Evolutionary conservation across 1,140 invertebrate species (phyloP).

Genomic region (Nasonia giraulti): DNA sequence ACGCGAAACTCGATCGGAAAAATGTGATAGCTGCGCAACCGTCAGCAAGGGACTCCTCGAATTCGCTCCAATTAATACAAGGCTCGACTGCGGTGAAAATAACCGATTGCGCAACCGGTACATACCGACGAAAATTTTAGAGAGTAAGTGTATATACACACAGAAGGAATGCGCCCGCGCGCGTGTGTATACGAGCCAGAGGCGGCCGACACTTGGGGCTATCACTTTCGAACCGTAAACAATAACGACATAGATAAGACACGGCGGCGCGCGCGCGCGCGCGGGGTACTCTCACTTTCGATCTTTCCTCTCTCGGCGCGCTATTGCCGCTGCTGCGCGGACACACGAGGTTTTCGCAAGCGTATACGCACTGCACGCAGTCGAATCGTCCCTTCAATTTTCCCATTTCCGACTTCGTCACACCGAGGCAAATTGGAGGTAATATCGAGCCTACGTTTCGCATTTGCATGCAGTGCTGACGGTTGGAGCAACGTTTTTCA

Average conservation of each 20-base stretch:
- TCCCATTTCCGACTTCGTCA: conserved; percentile 21
- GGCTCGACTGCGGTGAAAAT: background rate
- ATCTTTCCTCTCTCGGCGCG: conserved; percentile 3
- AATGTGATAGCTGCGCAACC: background rate
- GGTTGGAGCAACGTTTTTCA: background rate
- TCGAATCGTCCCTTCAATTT: conserved; percentile 30
- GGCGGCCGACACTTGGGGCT: background rate
- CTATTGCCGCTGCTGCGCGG: background rate
- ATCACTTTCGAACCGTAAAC: conserved; percentile 44
- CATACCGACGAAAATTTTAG: conserved; percentile 14
- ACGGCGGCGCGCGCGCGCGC: background rate
- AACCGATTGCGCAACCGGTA: conserved; percentile 15
- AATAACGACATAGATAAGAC: conserved; percentile 40
- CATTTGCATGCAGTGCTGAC: background rate
- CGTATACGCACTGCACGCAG: background rate
- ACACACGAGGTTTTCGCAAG: background rate
- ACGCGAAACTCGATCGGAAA: background rate
- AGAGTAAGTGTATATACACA: conserved; percentile 4
- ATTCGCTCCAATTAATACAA: no score
- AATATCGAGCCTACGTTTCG: background rate
- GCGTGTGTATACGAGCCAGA: background rate
- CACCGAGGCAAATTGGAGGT: conserved; percentile 29
- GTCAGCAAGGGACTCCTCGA: no score
- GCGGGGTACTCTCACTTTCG: conserved; percentile 45
- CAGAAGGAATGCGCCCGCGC: no score